A percentile compares a stretch with the other conserved stretches of the same genome.
These are phyloP conservation scores for Gymnosoma rotundatum DNA, from an alignment of 2,888 invertebrate species.

Conservation along the genomic window DNA sequence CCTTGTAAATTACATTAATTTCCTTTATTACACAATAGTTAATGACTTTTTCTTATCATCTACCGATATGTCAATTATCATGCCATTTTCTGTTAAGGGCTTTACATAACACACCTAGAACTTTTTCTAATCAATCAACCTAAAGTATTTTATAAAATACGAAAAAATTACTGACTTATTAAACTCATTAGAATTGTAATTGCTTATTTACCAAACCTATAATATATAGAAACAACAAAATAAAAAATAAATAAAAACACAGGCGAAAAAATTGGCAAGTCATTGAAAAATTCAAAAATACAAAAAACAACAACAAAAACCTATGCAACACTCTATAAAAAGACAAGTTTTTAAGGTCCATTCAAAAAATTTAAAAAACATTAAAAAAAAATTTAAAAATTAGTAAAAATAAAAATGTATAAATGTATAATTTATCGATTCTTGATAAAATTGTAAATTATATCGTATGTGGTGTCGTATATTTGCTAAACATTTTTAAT, in stretches of 20 bases:
- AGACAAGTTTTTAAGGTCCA: neutral
- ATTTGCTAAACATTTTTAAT: no score
- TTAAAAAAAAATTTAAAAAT: no score
- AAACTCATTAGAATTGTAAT: neutral
- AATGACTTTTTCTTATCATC: no score
- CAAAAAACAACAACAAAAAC: no score
- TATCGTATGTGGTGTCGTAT: no score
- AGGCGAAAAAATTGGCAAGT: slow-evolving; percentile 30
- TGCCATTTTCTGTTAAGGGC: neutral
- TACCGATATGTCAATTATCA: no score
- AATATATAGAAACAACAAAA: neutral
- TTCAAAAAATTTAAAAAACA: neutral
- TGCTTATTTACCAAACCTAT: slow-evolving; percentile 3
- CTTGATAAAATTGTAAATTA: no score
- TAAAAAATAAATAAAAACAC: slow-evolving; percentile 10
- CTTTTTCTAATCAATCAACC: neutral
- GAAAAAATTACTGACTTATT: neutral
- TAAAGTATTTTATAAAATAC: slow-evolving; percentile 2
- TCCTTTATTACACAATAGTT: neutral
- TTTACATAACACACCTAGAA: no score
- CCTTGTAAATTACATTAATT: no score
- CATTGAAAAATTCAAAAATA: slow-evolving; percentile 25
- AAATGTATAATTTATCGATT: no score
- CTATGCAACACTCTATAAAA: neutral
- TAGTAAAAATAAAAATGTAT: no score